Evolutionary conservation across 2,888 invertebrate species (phyloP).

Genomic region (Smittia sp.): DNA sequence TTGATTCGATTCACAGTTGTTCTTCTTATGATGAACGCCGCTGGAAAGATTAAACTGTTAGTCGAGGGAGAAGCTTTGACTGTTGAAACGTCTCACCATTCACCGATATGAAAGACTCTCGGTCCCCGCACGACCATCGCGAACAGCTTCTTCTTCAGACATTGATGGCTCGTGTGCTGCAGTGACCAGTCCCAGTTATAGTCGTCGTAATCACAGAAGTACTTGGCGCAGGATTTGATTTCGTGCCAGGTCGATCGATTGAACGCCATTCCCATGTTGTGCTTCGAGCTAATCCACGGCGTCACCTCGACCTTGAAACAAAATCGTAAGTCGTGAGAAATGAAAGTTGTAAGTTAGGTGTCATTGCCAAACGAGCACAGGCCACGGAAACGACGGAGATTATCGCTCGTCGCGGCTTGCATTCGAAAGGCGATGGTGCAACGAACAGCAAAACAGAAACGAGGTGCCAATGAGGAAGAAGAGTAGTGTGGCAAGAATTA

Average conservation of each 20-base stretch:
- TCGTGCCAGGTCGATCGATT: conserved; percentile 83
- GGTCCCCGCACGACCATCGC: conserved; percentile 91
- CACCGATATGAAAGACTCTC: conserved; percentile 96
- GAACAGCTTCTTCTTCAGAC: conserved; percentile 71
- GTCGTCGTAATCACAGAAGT: conserved; percentile 96
- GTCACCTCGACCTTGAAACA: conserved; percentile 83
- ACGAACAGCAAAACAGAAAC: no score
- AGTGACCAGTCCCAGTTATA: conserved; percentile 99
- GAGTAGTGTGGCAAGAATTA: no score
- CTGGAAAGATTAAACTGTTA: conserved; percentile 56
- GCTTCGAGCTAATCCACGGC: conserved; percentile 96
- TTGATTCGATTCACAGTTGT: conserved; percentile 82
- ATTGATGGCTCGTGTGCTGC: conserved; percentile 84
- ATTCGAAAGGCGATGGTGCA: no score
- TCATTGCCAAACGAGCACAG: no score
- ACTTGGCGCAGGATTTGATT: conserved; percentile 73
- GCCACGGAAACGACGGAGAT: no score
- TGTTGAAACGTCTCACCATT: conserved; percentile 70
- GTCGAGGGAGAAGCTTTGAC: not conserved
- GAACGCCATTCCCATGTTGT: conserved; percentile 99
- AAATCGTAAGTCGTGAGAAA: no score
- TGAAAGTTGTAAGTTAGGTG: no score
- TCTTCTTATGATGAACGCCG: conserved; percentile 93
- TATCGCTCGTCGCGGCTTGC: no score
- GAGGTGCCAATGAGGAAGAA: no score